Percentiles rank a stretch among this genome's conserved stretches.
Conservation (phyloP, 1,140 invertebrate species). For the Drosophila nannoptera region DNA sequence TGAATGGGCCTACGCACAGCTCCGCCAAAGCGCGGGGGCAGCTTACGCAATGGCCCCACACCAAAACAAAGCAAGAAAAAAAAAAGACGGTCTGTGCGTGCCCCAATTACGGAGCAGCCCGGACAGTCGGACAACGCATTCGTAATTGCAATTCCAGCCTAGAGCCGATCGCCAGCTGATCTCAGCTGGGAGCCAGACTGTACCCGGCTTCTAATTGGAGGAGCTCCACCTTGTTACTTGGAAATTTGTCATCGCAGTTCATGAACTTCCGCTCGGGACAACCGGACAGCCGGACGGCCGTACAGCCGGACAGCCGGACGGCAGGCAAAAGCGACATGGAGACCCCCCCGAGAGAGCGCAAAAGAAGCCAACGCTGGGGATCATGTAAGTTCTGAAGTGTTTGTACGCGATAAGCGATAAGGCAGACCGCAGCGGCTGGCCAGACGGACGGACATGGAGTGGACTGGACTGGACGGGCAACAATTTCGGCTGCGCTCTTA, state of each 20-base stretch:
- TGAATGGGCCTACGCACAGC: not conserved
- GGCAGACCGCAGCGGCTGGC: not conserved
- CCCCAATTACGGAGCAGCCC: conserved; percentile 3
- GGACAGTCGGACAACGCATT: not conserved
- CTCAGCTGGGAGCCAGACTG: too few species aligned
- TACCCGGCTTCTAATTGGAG: too few species aligned
- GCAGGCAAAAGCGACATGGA: not conserved
- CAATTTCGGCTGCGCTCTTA: conserved; percentile 33
- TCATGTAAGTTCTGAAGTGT: conserved; percentile 12
- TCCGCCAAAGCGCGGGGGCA: not conserved
- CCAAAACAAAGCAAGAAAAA: conserved; percentile 19
- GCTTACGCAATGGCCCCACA: conserved; percentile 33
- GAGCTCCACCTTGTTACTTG: not conserved
- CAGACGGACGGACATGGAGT: not conserved
- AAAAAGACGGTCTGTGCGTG: not conserved
- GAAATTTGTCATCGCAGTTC: conserved; percentile 6
- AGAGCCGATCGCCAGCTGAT: too few species aligned
- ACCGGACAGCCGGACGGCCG: conserved; percentile 2
- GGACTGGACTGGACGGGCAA: not conserved
- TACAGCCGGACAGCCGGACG: conserved; percentile 1
- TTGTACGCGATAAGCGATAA: conserved; percentile 42
- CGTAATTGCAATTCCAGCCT: too few species aligned
- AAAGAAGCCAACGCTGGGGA: not conserved
- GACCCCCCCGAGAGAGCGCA: too few species aligned
- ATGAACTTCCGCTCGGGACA: conserved; percentile 3